A percentile compares a stretch with the other conserved stretches of the same genome.
These are phyloP conservation scores for Callimorpha dominula DNA, from an alignment of 2,888 invertebrate species.

Conservation along the genomic window DNA sequence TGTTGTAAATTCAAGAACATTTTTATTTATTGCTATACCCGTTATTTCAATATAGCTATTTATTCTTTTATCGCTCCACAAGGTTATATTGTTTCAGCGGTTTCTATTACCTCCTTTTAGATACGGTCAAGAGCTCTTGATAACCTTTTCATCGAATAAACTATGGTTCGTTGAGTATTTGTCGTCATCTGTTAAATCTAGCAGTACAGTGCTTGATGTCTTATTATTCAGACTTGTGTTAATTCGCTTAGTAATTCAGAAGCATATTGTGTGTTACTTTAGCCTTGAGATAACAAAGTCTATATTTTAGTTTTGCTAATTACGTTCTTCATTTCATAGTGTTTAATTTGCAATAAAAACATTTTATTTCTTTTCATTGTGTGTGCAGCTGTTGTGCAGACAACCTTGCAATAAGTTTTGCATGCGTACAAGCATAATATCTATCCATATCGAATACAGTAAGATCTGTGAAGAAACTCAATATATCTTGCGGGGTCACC, in stretches of 20 bases:
- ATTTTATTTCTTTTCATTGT: conserved; percentile 1
- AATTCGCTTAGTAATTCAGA: background rate
- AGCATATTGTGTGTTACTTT: background rate
- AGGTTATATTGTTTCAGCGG: conserved; percentile 55
- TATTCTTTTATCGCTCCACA: conserved; percentile 47
- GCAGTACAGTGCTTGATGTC: conserved; percentile 23
- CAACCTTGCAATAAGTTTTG: conserved; percentile 32
- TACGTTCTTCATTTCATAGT: background rate
- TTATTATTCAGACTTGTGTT: conserved; percentile 9
- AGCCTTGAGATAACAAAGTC: background rate
- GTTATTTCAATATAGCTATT: conserved; percentile 33
- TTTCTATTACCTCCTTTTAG: conserved; percentile 48
- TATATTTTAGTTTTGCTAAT: conserved; percentile 2
- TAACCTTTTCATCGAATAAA: conserved; percentile 64
- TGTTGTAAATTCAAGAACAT: conserved; percentile 24
- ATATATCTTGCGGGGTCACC: conserved; percentile 72
- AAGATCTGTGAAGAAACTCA: conserved; percentile 64
- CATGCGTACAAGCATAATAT: conserved; percentile 28
- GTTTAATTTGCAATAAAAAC: conserved; percentile 7
- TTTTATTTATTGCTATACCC: conserved; percentile 26
- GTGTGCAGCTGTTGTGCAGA: conserved; percentile 6
- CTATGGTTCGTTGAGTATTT: conserved; percentile 47
- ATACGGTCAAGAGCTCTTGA: conserved; percentile 63
- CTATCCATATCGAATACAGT: conserved; percentile 41
- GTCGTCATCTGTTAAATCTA: conserved; percentile 18